Conservation (phyloP, 2,888 invertebrate species). For the Odontomyia ornata region DNA sequence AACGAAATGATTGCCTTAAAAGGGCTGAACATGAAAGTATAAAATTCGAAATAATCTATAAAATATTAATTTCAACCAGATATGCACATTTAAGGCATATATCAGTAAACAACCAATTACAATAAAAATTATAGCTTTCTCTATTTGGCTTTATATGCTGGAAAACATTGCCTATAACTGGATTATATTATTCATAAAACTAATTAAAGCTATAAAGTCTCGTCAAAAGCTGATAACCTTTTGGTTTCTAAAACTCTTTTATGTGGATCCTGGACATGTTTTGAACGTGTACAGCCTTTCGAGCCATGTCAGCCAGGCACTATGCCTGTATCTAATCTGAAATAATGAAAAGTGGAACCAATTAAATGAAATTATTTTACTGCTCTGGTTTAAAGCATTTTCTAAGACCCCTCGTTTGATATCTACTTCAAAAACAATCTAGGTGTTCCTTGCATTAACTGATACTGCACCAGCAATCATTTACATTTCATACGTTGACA, state of each 20-base stretch:
- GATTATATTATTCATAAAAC: conserved; percentile 23
- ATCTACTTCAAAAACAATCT: neutral
- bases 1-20: too few species aligned
- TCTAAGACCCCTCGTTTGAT: neutral
- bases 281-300: too few species aligned
- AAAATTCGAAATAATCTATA: too few species aligned
- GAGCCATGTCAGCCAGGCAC: too few species aligned
- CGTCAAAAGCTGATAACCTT: neutral
- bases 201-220: conserved; percentile 19
- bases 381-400: conserved; percentile 39
- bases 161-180: neutral
- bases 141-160: neutral
- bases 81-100: too few species aligned
- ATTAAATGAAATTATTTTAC: conserved; percentile 39
- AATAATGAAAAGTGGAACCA: conserved; percentile 42
- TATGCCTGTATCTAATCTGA: conserved; percentile 21
- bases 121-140: conserved; percentile 14
- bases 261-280: too few species aligned
- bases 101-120: conserved; percentile 4
- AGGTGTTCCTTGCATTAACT: neutral
- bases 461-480: neutral
- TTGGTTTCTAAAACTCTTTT: too few species aligned
- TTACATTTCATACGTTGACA: conserved; percentile 25
- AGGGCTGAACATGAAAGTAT: too few species aligned
- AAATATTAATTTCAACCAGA: too few species aligned